Evolutionary conservation across 2,113 vertebrate species (phyloP), one percentile per base, ranked within the genome.

Genomic region (Trochalopteron elliotii): DNA sequence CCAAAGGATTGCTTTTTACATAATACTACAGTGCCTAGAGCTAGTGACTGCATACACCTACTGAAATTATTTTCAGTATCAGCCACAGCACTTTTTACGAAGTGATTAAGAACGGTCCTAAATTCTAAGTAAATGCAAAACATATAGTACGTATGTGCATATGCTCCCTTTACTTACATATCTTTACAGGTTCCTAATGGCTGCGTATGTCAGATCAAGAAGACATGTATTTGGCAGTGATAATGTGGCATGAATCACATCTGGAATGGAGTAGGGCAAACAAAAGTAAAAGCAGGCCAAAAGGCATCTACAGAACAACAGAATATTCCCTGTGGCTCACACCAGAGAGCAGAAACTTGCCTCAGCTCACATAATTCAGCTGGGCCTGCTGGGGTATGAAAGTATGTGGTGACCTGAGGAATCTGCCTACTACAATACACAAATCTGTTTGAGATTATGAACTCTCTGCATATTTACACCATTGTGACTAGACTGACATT

Each of bases 391-490:
- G 85, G 50, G 67, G 44, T 56, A 94, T 78, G 55, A 80, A 95
- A 94, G 60, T 59, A 90, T 90, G 85, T 30, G 72, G 89, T 71
- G 89, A 94, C 89, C 91, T 71, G 81, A 94, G 81, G 83, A 94
- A 96, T 95, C 89, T 94, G 87, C 74, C 93, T 87, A 90, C 95
- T 96, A 86, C 64, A 80, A 80, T 27, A 64, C 60, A 87, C 57
- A 82, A 92, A 95, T 94, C 95, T 96, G 94, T 89, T 97, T 87
- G 69, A 94, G 69, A 96, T 97, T 96, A 97, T 65, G 87, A 78
- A 84, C 80, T 84, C 76, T 42, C 56, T 56, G 52, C 72, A 75
- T 56, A 72, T 91, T 91, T 89, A 78, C 15, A 89, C 42, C 57
- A 74, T 37, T 79, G 61, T 1, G 1, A 89, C 60, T 45, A 87